Percentiles rank a stretch among this genome's conserved stretches.
Evolutionary conservation across 92 coral and sea anemone species (phyloP).

Genomic region (Palythoa grandiflora): DNA sequence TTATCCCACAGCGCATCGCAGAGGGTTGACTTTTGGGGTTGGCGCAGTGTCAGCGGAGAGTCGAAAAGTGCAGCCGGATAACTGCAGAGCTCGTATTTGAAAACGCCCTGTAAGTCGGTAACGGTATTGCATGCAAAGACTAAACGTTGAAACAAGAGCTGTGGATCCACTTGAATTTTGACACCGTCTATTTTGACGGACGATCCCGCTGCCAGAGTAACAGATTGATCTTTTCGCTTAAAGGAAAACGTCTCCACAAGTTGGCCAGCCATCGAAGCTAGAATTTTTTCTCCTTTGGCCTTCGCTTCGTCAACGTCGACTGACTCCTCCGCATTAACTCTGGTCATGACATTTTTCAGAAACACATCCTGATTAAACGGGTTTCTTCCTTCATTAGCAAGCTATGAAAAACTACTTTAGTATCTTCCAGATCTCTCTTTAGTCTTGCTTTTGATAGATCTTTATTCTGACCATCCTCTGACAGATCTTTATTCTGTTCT

Average conservation of each 20-base stretch:
- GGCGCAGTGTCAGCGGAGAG: slow-evolving; percentile 26
- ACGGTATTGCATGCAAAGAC: slow-evolving; percentile 36
- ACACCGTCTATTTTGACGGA: slow-evolving; percentile 8
- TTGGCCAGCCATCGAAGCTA: slow-evolving; percentile 21
- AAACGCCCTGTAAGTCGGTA: slow-evolving; percentile 4
- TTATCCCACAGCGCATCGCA: slow-evolving; percentile 26
- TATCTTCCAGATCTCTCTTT: not conserved
- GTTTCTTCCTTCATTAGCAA: not conserved
- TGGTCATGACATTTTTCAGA: not conserved
- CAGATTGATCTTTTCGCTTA: slow-evolving; percentile 40
- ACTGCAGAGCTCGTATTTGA: slow-evolving; percentile 32
- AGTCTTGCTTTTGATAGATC: not conserved
- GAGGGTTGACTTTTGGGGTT: slow-evolving; percentile 34
- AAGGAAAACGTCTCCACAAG: slow-evolving; percentile 40
- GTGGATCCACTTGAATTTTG: slow-evolving; percentile 45
- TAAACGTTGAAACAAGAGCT: slow-evolving; percentile 48
- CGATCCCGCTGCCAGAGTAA: slow-evolving; percentile 38
- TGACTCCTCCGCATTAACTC: not conserved
- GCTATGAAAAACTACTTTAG: not conserved
- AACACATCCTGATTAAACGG: not conserved
- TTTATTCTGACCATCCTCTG: not conserved
- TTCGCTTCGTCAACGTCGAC: not conserved
- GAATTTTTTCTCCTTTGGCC: not conserved
- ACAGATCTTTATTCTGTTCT: not conserved
- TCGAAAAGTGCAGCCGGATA: slow-evolving; percentile 40